These are phyloP conservation scores for Valencia hispanica DNA, from an alignment of 2,797 vertebrate species.

Conservation along the genomic window DNA sequence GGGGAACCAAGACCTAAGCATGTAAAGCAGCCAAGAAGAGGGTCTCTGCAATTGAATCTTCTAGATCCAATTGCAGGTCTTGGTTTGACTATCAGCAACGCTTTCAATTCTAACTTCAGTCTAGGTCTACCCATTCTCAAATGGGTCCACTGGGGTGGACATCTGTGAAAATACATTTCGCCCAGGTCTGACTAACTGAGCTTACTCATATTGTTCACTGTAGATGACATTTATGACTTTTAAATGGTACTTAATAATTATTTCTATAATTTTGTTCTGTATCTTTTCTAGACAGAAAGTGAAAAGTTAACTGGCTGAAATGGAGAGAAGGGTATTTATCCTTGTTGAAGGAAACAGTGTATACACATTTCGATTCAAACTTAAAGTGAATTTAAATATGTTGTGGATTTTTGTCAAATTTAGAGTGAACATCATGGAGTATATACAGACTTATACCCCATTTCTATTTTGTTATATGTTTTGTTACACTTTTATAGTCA, in stretches of 20 bases:
- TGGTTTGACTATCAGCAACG: not conserved
- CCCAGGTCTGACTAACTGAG: no score
- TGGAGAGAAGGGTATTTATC: no score
- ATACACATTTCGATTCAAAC: not conserved
- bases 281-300: no score
- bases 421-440: not conserved
- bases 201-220: not conserved
- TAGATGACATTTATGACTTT: not conserved
- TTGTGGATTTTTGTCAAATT: not conserved
- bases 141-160: not conserved
- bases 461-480: not conserved
- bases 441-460: not conserved
- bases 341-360: no score
- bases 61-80: not conserved
- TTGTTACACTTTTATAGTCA: not conserved
- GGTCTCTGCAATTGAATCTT: no score
- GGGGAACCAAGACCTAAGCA: constrained; percentile 15
- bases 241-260: no score
- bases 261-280: no score
- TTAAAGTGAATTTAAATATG: not conserved
- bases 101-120: no score
- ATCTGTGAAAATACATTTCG: not conserved
- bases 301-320: no score
- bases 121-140: not conserved
- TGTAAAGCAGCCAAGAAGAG: constrained; percentile 36